Base-by-base conservation (phyloP, 2,888 invertebrate species). In the Zonitis immaculata region DNA sequence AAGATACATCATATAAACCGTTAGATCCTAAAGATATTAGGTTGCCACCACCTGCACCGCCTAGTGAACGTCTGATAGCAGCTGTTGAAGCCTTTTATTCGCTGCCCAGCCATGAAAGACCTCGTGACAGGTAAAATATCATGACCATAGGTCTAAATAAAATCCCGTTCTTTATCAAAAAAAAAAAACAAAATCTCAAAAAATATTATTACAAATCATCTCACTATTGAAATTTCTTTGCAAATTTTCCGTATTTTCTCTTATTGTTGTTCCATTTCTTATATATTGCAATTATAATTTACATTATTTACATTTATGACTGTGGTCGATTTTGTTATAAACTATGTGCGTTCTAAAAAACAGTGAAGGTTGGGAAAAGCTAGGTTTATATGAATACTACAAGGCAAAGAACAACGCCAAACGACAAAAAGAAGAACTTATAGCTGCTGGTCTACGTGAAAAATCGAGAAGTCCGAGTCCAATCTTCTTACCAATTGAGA, bases 331-430 rank as follows among this genome's bases (percentile, higher is more conserved):
- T 42, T 46, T 50, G 25, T 52, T 53, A 54, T 55, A 52, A 58
- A 58, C 54, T 54, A 39, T 59, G 56, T 54, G 47, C 56, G 30
- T 52, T 52, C 49, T 57, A 52, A 54, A 45, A 70, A 77, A 50
- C 74, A 89, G 89, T 75, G 97, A 98, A 76, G 98, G 98, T 26
- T 99, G 98, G 98, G 99, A 99, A 76, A 95, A 95, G 76, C 80
- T 97, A 69, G 97, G 95, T 58, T 80, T 99, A 50, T 96, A 95
- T 75, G 98, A 99, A 77, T 99, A 95, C 78, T 97, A 94, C 78
- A 94, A 95, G 78, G 93, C 95, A 6, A 99, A 98, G 77, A 91
- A 94, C 74, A 84, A 87, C 54, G 94, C 95, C 1, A 86, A 88
- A 63, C 92, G 91, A 71, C 85, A 88, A 70, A 94, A 93, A 72